Percentiles rank a stretch among this genome's conserved stretches.
phyloP scores from a whole-genome alignment of 2,113 vertebrate species.

The Sporophila hypoxantha region DNA sequence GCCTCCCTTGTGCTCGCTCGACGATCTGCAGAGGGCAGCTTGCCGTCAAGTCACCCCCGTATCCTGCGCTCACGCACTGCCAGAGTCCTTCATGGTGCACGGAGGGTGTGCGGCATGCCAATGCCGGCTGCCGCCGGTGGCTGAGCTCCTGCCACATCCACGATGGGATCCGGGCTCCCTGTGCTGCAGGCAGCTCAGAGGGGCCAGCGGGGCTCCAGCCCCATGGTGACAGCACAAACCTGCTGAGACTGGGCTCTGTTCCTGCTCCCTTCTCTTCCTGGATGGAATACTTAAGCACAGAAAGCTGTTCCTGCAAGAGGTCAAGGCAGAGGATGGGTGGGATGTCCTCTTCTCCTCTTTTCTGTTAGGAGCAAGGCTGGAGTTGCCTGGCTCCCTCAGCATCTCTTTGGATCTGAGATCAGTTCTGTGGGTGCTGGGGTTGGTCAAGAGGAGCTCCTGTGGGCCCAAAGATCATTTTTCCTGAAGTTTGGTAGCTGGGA shows the following conservation, averaged over 20 bases:
- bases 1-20: neutral
- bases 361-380: neutral
- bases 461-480: neutral
- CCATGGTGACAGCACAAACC: accelerated
- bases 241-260: neutral
- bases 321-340: too few relatives aligned
- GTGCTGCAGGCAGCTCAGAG: neutral
- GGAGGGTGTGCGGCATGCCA: neutral
- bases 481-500: neutral
- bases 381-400: neutral
- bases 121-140: neutral
- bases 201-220: neutral
- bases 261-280: neutral
- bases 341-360: neutral
- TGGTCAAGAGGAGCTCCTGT: neutral
- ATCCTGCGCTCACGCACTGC: neutral
- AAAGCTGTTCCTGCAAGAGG: neutral
- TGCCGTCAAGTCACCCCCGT: constrained; percentile 11
- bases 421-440: neutral
- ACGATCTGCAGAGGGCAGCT: neutral
- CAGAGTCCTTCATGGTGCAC: neutral
- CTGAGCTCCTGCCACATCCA: neutral
- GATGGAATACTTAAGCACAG: neutral
- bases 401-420: neutral
- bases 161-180: neutral